A percentile compares a stretch with the other conserved stretches of the same genome.
phyloP scores from a whole-genome alignment of 2,113 vertebrate species.

The Oriolus oriolus region DNA sequence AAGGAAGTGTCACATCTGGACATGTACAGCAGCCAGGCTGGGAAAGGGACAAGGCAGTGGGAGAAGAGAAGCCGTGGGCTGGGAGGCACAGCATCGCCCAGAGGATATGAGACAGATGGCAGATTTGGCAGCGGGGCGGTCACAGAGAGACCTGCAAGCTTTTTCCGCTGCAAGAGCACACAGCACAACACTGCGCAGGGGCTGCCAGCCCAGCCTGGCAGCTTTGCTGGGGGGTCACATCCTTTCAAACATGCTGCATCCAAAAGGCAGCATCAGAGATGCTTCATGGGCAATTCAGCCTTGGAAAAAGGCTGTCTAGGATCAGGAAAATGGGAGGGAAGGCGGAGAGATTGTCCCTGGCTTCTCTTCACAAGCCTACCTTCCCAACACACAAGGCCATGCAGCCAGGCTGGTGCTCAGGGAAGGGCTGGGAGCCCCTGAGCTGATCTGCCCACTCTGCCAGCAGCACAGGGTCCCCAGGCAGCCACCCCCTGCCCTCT shows the following conservation, averaged over 20 bases:
- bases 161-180: neutral
- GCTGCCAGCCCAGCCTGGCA: neutral
- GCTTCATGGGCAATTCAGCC: neutral
- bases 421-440: neutral
- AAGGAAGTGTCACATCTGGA: neutral
- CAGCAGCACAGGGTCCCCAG: neutral
- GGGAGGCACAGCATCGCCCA: neutral
- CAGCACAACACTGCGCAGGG: rapidly evolving
- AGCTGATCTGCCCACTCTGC: neutral
- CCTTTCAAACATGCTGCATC: neutral
- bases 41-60: neutral
- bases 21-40: neutral
- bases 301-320: neutral
- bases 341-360: neutral
- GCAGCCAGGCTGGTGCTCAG: neutral
- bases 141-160: neutral
- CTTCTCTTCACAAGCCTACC: neutral
- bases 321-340: neutral
- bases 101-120: neutral
- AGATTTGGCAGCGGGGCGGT: neutral
- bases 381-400: neutral
- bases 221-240: rapidly evolving
- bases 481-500: neutral
- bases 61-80: neutral
- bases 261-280: neutral